Percentiles rank a stretch among this genome's conserved stretches.
Conservation (phyloP, 2,888 invertebrate genomes). For the Chelonus formosanus region DNA sequence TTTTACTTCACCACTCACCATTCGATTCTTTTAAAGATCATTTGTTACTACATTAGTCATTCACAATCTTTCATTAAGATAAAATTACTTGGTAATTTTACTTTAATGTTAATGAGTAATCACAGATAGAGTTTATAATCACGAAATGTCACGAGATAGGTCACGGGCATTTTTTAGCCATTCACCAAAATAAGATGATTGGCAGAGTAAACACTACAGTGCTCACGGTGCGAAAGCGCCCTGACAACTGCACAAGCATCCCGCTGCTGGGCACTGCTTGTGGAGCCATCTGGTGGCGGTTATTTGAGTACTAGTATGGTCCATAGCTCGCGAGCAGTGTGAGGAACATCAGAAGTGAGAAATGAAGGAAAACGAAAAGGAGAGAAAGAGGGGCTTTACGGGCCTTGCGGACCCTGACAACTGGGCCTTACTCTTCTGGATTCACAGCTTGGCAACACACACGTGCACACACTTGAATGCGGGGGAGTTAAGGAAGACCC, state of each 20-base stretch:
- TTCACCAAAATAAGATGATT: constrained; percentile 25
- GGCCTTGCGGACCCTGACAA: constrained; percentile 39
- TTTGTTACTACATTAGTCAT: not conserved
- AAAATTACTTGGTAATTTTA: too few relatives aligned
- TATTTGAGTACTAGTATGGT: constrained; percentile 43
- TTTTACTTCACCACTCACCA: constrained; percentile 28
- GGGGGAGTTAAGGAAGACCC: constrained; percentile 35
- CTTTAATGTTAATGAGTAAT: constrained; percentile 23
- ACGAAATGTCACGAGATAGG: constrained; percentile 7
- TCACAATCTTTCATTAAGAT: constrained; percentile 4
- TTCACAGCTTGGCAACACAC: constrained; percentile 63
- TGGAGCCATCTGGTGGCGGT: constrained; percentile 71
- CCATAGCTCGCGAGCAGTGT: constrained; percentile 38
- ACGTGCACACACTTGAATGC: constrained; percentile 64
- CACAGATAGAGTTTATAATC: constrained; percentile 27
- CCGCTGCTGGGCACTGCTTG: constrained; percentile 70
- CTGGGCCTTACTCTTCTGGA: constrained; percentile 42
- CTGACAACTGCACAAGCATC: constrained; percentile 72
- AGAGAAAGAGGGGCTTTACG: constrained; percentile 20
- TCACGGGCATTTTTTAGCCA: constrained; percentile 24
- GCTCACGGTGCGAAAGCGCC: constrained; percentile 73
- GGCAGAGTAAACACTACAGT: constrained; percentile 57
- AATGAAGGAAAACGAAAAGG: constrained; percentile 9
- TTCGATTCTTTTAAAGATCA: constrained; percentile 12
- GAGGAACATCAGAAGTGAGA: not conserved